phyloP scores from a whole-genome alignment of 2,888 invertebrate species.

The Campopleginae sp. region DNA sequence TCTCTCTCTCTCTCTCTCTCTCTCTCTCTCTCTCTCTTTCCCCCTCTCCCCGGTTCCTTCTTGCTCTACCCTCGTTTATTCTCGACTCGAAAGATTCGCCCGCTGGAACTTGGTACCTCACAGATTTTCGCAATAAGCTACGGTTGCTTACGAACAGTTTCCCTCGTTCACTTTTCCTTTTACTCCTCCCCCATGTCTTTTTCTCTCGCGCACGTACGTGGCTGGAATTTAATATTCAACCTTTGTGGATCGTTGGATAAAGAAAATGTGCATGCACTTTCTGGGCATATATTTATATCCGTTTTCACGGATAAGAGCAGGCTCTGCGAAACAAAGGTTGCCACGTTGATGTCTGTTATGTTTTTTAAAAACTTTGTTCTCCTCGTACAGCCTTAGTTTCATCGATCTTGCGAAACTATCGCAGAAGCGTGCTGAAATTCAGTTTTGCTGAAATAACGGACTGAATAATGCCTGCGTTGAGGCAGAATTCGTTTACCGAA shows the following conservation, averaged over 20 bases:
- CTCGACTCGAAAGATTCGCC: conserved; percentile 15
- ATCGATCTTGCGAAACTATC: not conserved
- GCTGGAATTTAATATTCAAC: conserved; percentile 68
- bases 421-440: conserved; percentile 22
- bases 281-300: not conserved
- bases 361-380: conserved; percentile 42
- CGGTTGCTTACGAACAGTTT: conserved; percentile 45
- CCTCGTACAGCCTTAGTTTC: conserved; percentile 7
- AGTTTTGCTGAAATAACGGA: conserved; percentile 31
- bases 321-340: not conserved
- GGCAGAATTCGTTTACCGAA: not conserved
- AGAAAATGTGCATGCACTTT: conserved; percentile 47
- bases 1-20: not conserved
- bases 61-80: conserved; percentile 23
- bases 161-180: conserved; percentile 33
- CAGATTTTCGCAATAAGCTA: conserved; percentile 44
- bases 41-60: not conserved
- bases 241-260: conserved; percentile 64
- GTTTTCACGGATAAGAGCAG: not conserved
- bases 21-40: not conserved
- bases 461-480: not conserved
- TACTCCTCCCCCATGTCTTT: conserved; percentile 1
- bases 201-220: conserved; percentile 46
- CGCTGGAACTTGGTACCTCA: conserved; percentile 28
- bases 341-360: conserved; percentile 32